Percentiles rank a stretch among this genome's conserved stretches.
phyloP scores from a whole-genome alignment of 2,797 vertebrate species.

The Pogoniulus pusillus region DNA sequence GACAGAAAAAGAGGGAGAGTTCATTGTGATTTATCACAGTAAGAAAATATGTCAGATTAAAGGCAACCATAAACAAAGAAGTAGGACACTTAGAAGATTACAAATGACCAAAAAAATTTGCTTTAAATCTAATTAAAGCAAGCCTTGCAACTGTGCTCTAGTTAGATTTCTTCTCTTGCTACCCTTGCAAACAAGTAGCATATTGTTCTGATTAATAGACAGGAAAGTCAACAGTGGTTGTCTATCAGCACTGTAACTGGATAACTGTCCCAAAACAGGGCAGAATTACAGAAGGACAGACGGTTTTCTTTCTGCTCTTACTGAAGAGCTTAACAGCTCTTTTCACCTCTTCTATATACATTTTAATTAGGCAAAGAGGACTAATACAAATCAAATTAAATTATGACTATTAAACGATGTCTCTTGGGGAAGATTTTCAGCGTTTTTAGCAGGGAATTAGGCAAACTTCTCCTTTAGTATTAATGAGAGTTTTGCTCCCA shows the following conservation, averaged over 20 bases:
- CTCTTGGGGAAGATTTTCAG: not conserved
- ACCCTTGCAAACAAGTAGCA: not conserved
- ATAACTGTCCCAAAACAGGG: not conserved
- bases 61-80: not conserved
- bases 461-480: not conserved
- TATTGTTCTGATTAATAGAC: not conserved
- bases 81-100: not conserved
- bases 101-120: not conserved
- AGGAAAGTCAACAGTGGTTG: not conserved
- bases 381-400: slow-evolving; percentile 41
- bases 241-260: not conserved
- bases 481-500: not conserved
- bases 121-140: not conserved
- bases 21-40: not conserved
- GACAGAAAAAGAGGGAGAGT: not conserved
- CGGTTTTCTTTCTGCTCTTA: not conserved
- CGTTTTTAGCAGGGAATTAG: not conserved
- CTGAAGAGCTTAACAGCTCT: not conserved
- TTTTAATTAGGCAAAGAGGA: slow-evolving; percentile 39
- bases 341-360: not conserved
- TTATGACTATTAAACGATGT: not conserved
- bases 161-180: not conserved
- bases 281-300: not conserved
- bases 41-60: not conserved
- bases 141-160: not conserved